Base-by-base conservation (phyloP, 2,113 vertebrate species). In the Melanocharis versteri region DNA sequence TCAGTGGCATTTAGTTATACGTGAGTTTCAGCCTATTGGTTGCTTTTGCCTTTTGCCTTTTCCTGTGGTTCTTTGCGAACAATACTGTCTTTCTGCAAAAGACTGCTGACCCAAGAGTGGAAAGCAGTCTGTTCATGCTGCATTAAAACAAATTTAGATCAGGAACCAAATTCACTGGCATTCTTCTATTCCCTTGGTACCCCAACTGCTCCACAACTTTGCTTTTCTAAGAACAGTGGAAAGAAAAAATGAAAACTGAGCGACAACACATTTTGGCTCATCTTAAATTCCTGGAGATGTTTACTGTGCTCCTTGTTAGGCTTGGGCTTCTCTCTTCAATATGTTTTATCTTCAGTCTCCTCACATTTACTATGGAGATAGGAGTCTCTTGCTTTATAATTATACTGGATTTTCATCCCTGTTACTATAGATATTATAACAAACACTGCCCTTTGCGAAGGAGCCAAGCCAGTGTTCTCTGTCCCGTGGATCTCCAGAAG, bases 141-240 rank as follows among this genome's bases (percentile, higher is more conserved):
- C 82, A 89, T 97, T 97, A 97, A 97, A 96, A 91, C 89, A 97
- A 96, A 97, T 97, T 97, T 95, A 97, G 96, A 97, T 96, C 95
- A 94, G 91, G 94, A 97, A 95, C 97, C 94, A 97, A 94, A 97
- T 96, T 97, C 95, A 82, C 40, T 95, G 94, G 93, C 98, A 97
- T 98, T 98, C 98, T 94, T 98, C 87, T 97, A 97, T 97, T 98
- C 97, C 98, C 98, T 94, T 89, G 97, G 97, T 98, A 96, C 95
- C 82, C 47, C 77, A 91, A 94, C 82, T 97, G 76, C 96, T 97
- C 97, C 91, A 94, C 87, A 93, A 93, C 95, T 98, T 95, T 96
- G 95, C 97, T 97, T 98, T 98, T 97, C 97, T 97, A 97, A 97
- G 97, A 97, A 97, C 94, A 96, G 93, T 83, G 95, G 77, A 96